Conservation (phyloP, 1,140 invertebrate species). For the Drosophila funebris region DNA sequence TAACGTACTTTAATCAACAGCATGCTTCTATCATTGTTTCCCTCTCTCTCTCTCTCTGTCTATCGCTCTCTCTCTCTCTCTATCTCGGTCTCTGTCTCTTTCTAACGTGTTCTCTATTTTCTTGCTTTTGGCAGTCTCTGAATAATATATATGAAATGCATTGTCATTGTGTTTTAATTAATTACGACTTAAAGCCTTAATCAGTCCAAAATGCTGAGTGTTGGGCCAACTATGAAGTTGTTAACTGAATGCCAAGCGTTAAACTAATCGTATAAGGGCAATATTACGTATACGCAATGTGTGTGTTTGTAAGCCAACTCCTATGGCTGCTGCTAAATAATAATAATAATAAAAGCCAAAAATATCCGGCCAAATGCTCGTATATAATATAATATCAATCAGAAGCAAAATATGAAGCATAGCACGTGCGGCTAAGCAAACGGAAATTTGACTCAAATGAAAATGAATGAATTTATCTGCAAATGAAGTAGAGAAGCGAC, state of each 20-base stretch:
- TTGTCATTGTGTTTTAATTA: slow-evolving; percentile 48
- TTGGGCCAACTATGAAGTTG: slow-evolving; percentile 31
- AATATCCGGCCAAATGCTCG: slow-evolving; percentile 23
- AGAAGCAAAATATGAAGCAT: slow-evolving; percentile 45
- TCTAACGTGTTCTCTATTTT: background rate
- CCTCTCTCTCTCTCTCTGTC: background rate
- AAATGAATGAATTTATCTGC: slow-evolving; percentile 57
- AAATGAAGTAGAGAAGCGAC: slow-evolving; percentile 25
- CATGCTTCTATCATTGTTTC: no score
- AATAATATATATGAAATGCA: slow-evolving; percentile 9
- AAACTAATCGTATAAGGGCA: background rate
- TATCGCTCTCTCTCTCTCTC: no score
- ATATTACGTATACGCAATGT: slow-evolving; percentile 36
- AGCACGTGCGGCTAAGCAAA: slow-evolving; percentile 53
- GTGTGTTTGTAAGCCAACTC: slow-evolving; percentile 1
- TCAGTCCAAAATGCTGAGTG: slow-evolving; percentile 19
- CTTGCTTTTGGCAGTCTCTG: background rate
- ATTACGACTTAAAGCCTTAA: slow-evolving; percentile 45
- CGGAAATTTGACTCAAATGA: slow-evolving; percentile 56
- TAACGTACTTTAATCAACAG: no score
- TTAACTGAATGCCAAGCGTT: slow-evolving; percentile 1
- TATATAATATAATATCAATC: slow-evolving; percentile 50
- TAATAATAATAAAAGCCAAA: slow-evolving; percentile 35
- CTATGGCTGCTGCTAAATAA: slow-evolving; percentile 1
- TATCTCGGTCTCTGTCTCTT: no score